A percentile compares a stretch with the other conserved stretches of the same genome.
phyloP scores from a whole-genome alignment of 1,140 invertebrate species.

The Arion vulgaris region DNA sequence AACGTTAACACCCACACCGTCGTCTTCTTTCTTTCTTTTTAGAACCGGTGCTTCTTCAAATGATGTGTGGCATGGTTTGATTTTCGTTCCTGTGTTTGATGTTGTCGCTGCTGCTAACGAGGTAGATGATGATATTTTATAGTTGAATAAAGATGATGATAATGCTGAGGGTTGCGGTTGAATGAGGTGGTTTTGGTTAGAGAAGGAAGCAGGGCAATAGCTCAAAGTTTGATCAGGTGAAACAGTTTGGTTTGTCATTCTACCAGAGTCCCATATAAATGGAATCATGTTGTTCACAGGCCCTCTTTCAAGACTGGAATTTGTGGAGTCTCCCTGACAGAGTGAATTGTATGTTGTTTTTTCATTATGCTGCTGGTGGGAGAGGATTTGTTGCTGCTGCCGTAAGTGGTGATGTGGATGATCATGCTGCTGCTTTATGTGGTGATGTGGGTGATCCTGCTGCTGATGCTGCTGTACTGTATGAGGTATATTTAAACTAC shows the following conservation, averaged over 20 bases:
- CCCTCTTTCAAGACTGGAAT: background rate
- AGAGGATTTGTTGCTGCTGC: conserved; percentile 15
- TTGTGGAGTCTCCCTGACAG: background rate
- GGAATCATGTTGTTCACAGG: background rate
- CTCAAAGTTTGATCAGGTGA: background rate
- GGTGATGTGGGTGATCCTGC: background rate
- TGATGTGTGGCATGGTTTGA: background rate
- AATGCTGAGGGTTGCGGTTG: conserved; percentile 20
- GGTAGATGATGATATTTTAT: conserved; percentile 2
- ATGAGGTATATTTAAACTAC: conserved; percentile 12
- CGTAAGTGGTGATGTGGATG: background rate
- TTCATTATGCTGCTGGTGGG: background rate
- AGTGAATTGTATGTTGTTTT: background rate
- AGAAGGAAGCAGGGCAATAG: background rate
- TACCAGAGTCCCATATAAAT: background rate
- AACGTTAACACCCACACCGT: background rate
- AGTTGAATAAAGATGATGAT: conserved; percentile 21
- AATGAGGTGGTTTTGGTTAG: background rate
- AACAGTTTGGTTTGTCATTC: background rate
- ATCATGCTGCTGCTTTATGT: background rate
- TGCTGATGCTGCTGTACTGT: background rate
- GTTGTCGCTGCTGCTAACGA: conserved; percentile 1
- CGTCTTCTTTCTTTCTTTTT: background rate
- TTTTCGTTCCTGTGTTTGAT: background rate
- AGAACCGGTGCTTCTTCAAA: background rate